These are phyloP conservation scores for Lepisosteus osseus DNA, from an alignment of 2,113 vertebrate species.

Conservation along the genomic window DNA sequence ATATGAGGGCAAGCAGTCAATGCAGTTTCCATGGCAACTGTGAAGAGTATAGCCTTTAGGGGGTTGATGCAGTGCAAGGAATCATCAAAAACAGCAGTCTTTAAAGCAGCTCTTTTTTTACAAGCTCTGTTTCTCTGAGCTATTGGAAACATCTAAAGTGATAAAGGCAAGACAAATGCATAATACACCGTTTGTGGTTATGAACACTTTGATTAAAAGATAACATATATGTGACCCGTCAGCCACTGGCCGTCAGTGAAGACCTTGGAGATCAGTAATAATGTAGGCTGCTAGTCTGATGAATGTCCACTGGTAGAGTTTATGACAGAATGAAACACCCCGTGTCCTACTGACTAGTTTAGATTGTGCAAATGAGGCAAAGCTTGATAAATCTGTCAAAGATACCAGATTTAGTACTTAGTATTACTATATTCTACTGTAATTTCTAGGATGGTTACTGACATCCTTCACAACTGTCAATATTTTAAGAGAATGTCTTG, in stretches of 20 bases:
- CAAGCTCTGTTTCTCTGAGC: background rate
- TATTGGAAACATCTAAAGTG: background rate
- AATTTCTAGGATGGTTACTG: too few species aligned
- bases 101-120: slow-evolving; percentile 27
- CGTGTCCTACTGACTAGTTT: background rate
- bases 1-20: slow-evolving; percentile 52
- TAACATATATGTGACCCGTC: background rate
- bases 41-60: slow-evolving; percentile 62
- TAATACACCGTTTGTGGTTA: background rate
- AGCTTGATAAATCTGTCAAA: background rate
- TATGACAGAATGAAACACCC: background rate
- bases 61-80: slow-evolving; percentile 29
- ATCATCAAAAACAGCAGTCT: slow-evolving; percentile 41
- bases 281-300: background rate
- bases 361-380: background rate
- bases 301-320: background rate
- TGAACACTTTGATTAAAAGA: background rate
- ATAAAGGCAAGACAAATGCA: background rate
- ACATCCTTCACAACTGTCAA: too few species aligned
- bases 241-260: background rate
- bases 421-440: background rate
- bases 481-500: too few species aligned
- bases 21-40: slow-evolving; percentile 72
- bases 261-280: background rate
- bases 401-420: background rate